Percentiles rank a stretch among this genome's conserved stretches.
Evolutionary conservation across 2,113 vertebrate species (phyloP).

Genomic region (Ciconia boyciana): DNA sequence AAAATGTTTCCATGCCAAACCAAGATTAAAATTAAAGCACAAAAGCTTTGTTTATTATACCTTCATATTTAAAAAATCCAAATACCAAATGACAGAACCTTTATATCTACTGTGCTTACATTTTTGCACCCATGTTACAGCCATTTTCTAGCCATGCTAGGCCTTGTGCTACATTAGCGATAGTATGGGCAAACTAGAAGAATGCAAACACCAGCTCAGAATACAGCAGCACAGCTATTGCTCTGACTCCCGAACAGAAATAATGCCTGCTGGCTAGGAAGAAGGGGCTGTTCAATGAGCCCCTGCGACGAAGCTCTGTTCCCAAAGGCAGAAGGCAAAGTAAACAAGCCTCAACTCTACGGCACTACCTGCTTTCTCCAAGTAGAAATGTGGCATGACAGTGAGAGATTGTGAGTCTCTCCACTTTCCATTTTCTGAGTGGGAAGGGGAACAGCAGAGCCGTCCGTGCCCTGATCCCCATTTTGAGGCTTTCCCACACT

Average conservation of each 20-base stretch:
- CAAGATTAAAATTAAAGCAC: background rate
- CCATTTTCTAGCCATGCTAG: no score
- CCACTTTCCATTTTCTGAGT: background rate
- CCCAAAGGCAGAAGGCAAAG: background rate
- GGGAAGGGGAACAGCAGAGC: background rate
- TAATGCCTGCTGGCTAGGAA: background rate
- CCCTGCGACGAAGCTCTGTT: background rate
- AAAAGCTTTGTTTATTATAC: background rate
- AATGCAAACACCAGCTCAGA: background rate
- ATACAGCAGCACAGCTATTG: background rate
- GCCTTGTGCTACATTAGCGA: fast-evolving
- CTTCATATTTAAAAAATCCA: background rate
- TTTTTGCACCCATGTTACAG: background rate
- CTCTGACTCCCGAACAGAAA: background rate
- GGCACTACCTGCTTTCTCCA: background rate
- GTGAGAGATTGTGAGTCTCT: background rate
- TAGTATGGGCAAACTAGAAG: background rate
- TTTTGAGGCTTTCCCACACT: background rate
- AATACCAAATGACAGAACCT: background rate
- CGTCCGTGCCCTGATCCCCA: background rate
- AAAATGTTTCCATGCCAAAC: background rate
- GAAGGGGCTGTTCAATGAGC: background rate
- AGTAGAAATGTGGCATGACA: background rate
- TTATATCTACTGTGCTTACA: background rate
- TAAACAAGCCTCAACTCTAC: background rate